Evolutionary conservation across 2,113 vertebrate species (phyloP).

Genomic region (Hypanus sabinus): DNA sequence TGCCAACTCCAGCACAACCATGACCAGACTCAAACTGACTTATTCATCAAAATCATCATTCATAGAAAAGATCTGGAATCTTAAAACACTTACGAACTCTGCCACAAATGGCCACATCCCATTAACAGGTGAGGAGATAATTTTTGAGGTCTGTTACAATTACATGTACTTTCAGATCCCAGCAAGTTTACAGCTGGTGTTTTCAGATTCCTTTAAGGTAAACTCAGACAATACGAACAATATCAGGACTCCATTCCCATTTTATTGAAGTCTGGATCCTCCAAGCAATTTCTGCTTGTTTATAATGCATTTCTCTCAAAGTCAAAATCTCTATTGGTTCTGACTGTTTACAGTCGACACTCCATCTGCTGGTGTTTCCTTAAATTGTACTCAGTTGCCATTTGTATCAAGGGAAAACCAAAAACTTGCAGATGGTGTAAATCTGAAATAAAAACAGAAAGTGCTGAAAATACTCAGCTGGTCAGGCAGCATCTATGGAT

Average conservation of each 20-base stretch:
- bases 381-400: not conserved
- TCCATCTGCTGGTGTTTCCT: not conserved
- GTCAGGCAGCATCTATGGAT: too few species aligned
- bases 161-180: not conserved
- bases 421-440: too few species aligned
- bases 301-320: not conserved
- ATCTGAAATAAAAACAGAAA: too few species aligned
- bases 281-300: not conserved
- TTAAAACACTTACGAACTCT: not conserved
- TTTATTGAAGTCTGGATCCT: not conserved
- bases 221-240: not conserved
- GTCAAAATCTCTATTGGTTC: not conserved
- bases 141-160: not conserved
- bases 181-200: not conserved
- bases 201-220: not conserved
- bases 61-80: not conserved
- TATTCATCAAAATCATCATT: not conserved
- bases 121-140: not conserved
- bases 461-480: too few species aligned
- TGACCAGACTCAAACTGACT: not conserved
- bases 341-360: not conserved
- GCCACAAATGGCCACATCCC: not conserved
- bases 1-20: not conserved
- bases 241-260: not conserved
- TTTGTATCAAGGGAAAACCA: not conserved